Evolutionary conservation across 2,113 vertebrate genomes (phyloP).

Genomic region (Charina bottae): DNA sequence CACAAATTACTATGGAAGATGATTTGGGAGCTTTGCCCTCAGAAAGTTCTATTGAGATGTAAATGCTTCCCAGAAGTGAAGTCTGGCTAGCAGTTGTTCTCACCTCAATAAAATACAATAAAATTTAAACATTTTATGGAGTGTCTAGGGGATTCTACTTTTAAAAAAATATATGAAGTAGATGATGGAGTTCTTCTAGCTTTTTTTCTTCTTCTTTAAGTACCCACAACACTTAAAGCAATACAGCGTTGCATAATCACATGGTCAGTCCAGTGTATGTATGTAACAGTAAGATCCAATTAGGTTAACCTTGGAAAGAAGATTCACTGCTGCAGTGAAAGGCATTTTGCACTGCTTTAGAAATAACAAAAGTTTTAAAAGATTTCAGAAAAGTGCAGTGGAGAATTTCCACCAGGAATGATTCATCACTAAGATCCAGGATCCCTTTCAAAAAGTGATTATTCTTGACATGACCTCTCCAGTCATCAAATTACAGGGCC

Average conservation of each 20-base stretch:
- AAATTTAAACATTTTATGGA: not conserved
- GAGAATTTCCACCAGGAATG: constrained; percentile 51
- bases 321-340: constrained; percentile 47
- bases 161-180: not conserved
- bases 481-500: constrained; percentile 62
- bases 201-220: not conserved
- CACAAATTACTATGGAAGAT: not conserved
- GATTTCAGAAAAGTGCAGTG: constrained; percentile 9
- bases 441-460: constrained; percentile 62
- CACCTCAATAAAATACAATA: not conserved
- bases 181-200: not conserved
- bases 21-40: not conserved
- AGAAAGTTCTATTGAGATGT: not conserved
- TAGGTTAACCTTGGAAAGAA: not conserved
- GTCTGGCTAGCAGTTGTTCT: not conserved
- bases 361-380: constrained; percentile 34
- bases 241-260: not conserved
- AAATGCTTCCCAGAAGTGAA: not conserved
- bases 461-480: constrained; percentile 59
- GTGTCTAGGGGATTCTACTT: not conserved
- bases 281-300: not conserved
- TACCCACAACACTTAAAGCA: not conserved
- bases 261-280: not conserved
- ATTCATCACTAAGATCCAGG: constrained; percentile 62
- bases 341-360: constrained; percentile 28